Evolutionary conservation across 2,113 vertebrate species (phyloP).

Genomic region (Gorsachius goisagi): DNA sequence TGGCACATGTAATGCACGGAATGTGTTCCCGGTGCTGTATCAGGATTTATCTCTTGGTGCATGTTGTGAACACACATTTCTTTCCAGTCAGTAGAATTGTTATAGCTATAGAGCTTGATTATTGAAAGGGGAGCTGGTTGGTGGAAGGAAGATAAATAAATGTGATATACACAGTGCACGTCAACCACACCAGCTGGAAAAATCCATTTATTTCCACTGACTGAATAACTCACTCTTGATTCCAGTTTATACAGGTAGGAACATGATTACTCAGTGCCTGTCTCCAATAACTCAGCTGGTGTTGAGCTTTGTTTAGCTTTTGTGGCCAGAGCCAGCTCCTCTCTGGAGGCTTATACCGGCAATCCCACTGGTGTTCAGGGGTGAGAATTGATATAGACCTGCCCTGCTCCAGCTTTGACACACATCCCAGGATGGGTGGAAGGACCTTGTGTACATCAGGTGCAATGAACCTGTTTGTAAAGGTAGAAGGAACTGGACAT

Average conservation of each 20-base stretch:
- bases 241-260: constrained; percentile 56
- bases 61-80: constrained; percentile 64
- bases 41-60: constrained; percentile 62
- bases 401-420: neutral
- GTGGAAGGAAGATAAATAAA: constrained; percentile 53
- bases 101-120: constrained; percentile 57
- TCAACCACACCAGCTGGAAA: constrained; percentile 56
- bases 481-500: neutral
- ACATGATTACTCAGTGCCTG: constrained; percentile 20
- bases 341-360: neutral
- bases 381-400: neutral
- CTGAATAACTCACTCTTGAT: constrained; percentile 59
- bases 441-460: neutral
- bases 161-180: constrained; percentile 33
- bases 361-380: neutral
- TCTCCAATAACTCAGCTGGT: neutral
- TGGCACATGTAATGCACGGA: constrained; percentile 60
- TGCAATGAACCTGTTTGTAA: neutral
- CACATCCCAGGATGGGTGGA: neutral
- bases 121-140: constrained; percentile 47
- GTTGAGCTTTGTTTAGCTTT: neutral
- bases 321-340: neutral
- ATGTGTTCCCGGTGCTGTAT: constrained; percentile 33
- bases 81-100: constrained; percentile 59
- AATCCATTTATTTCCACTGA: constrained; percentile 62